Percentiles rank a stretch among this genome's conserved stretches.
These are phyloP conservation scores for Dipodomys ordii DNA, from an alignment of 2,113 vertebrate species.

Conservation along the genomic window DNA sequence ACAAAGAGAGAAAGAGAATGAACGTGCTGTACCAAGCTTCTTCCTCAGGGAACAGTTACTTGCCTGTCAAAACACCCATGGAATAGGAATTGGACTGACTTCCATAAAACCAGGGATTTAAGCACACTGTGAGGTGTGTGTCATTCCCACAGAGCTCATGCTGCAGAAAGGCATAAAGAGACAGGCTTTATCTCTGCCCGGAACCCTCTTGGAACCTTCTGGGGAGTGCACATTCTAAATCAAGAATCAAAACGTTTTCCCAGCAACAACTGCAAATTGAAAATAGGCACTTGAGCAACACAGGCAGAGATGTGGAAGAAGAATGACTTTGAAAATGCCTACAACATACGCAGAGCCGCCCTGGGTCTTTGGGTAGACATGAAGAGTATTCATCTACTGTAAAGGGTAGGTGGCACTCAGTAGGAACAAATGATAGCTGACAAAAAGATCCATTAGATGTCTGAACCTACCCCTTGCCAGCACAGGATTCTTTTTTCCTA, in stretches of 20 bases:
- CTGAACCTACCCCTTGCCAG: slow-evolving; percentile 62
- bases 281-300: slow-evolving; percentile 80
- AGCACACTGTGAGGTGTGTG: slow-evolving; percentile 73
- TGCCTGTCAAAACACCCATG: slow-evolving; percentile 76
- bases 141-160: slow-evolving; percentile 69
- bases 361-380: slow-evolving; percentile 54
- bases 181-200: slow-evolving; percentile 81
- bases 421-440: slow-evolving; percentile 75
- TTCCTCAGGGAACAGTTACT: slow-evolving; percentile 69
- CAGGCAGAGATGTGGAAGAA: slow-evolving; percentile 61
- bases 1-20: slow-evolving; percentile 76
- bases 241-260: slow-evolving; percentile 83
- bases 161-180: slow-evolving; percentile 76
- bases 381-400: slow-evolving; percentile 66
- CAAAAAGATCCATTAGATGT: slow-evolving; percentile 66
- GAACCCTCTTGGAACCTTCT: slow-evolving; percentile 76
- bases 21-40: slow-evolving; percentile 3
- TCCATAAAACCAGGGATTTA: slow-evolving; percentile 79
- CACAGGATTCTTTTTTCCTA: not conserved
- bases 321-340: slow-evolving; percentile 71
- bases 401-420: slow-evolving; percentile 31
- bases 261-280: slow-evolving; percentile 77
- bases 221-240: slow-evolving; percentile 79
- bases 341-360: slow-evolving; percentile 62
- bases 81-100: slow-evolving; percentile 69